Evolutionary conservation across 2,797 vertebrate genomes (phyloP).

Genomic region (Neopelma chrysocephalum): DNA sequence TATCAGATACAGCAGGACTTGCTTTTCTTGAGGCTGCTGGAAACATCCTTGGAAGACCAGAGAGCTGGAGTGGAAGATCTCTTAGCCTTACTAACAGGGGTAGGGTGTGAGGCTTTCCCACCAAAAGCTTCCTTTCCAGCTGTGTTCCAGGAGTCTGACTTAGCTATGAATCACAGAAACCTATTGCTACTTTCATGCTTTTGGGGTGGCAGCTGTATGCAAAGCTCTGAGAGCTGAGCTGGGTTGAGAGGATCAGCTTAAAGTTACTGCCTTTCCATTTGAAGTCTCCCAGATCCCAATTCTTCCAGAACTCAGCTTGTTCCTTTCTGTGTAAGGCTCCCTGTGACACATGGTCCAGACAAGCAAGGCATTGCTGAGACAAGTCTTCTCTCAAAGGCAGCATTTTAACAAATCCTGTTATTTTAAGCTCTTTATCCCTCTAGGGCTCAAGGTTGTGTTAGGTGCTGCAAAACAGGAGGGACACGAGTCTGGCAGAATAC

Average conservation of each 20-base stretch:
- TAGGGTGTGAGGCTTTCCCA: conserved; percentile 41
- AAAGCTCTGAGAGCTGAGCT: background rate
- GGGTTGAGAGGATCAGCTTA: background rate
- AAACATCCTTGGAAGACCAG: conserved; percentile 53
- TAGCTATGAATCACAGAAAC: background rate
- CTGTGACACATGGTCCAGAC: background rate
- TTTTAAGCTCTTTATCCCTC: background rate
- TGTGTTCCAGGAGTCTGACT: background rate
- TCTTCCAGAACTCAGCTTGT: background rate
- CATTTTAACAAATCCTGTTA: background rate
- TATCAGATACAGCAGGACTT: conserved; percentile 31
- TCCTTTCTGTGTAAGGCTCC: background rate
- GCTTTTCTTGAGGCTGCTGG: conserved; percentile 45
- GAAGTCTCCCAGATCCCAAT: background rate
- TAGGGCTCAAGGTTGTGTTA: background rate
- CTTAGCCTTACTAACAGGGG: conserved; percentile 28
- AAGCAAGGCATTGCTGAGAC: background rate
- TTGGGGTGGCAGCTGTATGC: background rate
- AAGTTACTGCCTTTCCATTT: background rate
- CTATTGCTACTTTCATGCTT: background rate
- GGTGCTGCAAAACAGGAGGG: background rate
- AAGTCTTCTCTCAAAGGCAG: background rate
- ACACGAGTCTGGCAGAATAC: background rate
- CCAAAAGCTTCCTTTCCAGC: conserved; percentile 36
- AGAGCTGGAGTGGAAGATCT: conserved; percentile 43